Percentiles rank a stretch among this genome's conserved stretches.
These are phyloP conservation scores for Delphinapterus leucas DNA, from an alignment of 2,113 vertebrate genomes.

Conservation along the genomic window DNA sequence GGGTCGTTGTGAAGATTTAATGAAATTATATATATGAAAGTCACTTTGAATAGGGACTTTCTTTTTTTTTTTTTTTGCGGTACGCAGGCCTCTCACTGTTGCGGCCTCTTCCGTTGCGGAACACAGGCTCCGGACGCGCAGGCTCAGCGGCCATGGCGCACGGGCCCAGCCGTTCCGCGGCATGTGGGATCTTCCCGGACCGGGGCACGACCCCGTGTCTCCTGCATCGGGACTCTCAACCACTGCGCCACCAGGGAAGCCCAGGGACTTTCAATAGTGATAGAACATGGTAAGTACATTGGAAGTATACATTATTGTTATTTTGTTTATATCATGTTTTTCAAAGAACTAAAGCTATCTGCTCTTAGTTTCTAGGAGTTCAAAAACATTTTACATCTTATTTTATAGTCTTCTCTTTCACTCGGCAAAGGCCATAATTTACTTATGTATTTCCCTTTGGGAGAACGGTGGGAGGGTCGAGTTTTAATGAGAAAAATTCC, in stretches of 20 bases:
- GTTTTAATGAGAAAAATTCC: neutral
- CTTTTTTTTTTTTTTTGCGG: too few species aligned
- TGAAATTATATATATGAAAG: neutral
- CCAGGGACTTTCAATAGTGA: neutral
- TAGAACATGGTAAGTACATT: neutral
- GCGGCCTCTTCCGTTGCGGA: too few species aligned
- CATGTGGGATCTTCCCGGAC: too few species aligned
- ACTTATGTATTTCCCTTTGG: neutral
- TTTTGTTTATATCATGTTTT: neutral
- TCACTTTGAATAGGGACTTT: neutral
- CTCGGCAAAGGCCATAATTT: neutral
- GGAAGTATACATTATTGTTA: neutral
- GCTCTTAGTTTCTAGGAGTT: neutral
- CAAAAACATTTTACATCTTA: neutral
- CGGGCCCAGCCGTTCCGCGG: too few species aligned
- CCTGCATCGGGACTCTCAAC: too few species aligned
- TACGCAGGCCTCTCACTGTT: too few species aligned
- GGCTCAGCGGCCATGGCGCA: too few species aligned
- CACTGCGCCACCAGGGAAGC: too few species aligned
- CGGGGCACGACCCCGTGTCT: too few species aligned
- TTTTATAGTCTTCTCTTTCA: neutral
- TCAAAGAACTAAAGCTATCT: neutral
- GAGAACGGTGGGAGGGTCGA: neutral
- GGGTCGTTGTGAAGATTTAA: neutral
- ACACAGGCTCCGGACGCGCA: too few species aligned